Evolutionary conservation across 2,113 vertebrate species (phyloP).

Genomic region (Leucoraja erinaceus): DNA sequence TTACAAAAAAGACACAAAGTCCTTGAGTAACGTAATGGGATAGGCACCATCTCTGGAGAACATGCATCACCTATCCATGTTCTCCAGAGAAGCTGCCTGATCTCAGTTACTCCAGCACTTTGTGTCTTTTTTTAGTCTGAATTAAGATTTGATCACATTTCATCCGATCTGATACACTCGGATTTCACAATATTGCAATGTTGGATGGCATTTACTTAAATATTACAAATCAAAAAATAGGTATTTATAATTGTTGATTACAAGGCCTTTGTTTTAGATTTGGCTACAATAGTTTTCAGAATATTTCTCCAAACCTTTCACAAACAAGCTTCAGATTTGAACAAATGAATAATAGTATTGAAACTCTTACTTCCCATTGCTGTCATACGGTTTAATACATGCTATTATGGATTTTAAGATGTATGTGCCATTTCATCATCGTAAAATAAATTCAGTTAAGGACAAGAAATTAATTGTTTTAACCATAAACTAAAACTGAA

Average conservation of each 20-base stretch:
- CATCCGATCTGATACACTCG: not conserved
- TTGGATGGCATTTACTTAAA: conserved; percentile 15
- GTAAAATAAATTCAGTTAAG: conserved; percentile 1
- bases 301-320: not conserved
- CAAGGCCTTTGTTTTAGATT: conserved; percentile 1
- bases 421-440: not conserved
- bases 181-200: not conserved
- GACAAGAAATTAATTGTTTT: not conserved
- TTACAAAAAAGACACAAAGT: too few relatives aligned
- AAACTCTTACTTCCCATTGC: not conserved
- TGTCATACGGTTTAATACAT: conserved; percentile 8
- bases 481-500: conserved; percentile 2
- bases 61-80: too few relatives aligned
- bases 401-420: not conserved
- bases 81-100: too few relatives aligned
- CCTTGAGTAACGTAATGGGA: too few relatives aligned
- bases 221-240: not conserved
- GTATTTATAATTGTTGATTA: not conserved
- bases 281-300: not conserved
- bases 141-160: not conserved
- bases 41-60: too few relatives aligned
- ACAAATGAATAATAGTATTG: not conserved
- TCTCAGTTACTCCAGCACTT: too few relatives aligned
- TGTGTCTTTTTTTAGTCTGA: too few relatives aligned
- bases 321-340: not conserved